These are phyloP conservation scores for Periophthalmodon schlosseri DNA, from an alignment of 2,113 vertebrate species.

Conservation along the genomic window DNA sequence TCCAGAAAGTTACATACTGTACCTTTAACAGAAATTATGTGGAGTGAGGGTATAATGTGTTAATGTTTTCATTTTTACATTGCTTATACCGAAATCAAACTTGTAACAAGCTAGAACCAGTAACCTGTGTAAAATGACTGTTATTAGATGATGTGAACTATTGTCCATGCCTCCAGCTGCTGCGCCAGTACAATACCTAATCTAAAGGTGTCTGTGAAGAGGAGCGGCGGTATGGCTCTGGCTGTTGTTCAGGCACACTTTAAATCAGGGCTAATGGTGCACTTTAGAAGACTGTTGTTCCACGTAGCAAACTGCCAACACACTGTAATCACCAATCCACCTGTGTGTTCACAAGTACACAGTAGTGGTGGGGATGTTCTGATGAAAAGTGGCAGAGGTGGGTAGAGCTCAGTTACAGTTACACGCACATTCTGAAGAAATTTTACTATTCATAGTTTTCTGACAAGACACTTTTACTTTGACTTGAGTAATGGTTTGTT, in stretches of 20 bases:
- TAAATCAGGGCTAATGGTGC: conserved; percentile 50
- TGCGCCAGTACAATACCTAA: conserved; percentile 17
- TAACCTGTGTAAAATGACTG: neutral
- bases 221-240: conserved; percentile 18
- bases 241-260: conserved; percentile 48
- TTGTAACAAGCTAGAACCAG: neutral
- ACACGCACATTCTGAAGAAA: too few species aligned
- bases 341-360: conserved; percentile 19
- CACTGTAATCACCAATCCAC: conserved; percentile 40
- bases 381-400: conserved; percentile 3
- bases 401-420: too few species aligned
- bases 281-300: conserved; percentile 45
- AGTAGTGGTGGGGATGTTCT: conserved; percentile 1
- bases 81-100: too few species aligned
- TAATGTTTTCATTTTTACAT: too few species aligned
- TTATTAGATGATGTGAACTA: neutral
- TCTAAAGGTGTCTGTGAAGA: neutral
- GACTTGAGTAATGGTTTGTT: too few species aligned
- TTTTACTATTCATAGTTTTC: too few species aligned
- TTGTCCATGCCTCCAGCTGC: neutral
- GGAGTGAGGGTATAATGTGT: too few species aligned
- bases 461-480: too few species aligned
- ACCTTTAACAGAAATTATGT: too few species aligned
- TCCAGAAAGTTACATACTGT: too few species aligned
- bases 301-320: conserved; percentile 48